These are phyloP conservation scores for Taenaris catops DNA, from an alignment of 2,888 invertebrate species.

Conservation along the genomic window DNA sequence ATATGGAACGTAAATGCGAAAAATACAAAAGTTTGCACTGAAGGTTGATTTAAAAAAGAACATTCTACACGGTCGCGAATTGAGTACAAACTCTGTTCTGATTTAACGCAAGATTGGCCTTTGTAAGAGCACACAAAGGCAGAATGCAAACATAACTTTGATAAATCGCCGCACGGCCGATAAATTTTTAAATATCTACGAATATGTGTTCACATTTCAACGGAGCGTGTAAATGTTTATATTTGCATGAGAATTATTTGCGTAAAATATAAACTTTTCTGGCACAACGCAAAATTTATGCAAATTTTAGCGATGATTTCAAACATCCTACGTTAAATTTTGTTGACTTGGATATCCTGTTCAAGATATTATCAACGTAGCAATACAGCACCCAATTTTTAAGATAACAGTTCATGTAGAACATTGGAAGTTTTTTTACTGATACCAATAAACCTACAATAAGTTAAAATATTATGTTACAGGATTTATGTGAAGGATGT, in stretches of 20 bases:
- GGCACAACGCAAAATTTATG: background rate
- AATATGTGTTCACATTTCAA: constrained; percentile 7
- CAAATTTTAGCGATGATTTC: constrained; percentile 5
- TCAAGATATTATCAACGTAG: too few relatives aligned
- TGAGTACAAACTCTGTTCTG: constrained; percentile 9
- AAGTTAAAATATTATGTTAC: too few relatives aligned
- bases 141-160: constrained; percentile 12
- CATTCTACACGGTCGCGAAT: constrained; percentile 7
- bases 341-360: background rate
- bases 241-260: constrained; percentile 7
- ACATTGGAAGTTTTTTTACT: too few relatives aligned
- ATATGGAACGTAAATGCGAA: constrained; percentile 2
- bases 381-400: too few relatives aligned
- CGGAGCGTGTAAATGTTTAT: constrained; percentile 10
- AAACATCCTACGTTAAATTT: background rate
- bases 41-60: constrained; percentile 6
- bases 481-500: too few relatives aligned
- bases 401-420: too few relatives aligned
- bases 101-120: constrained; percentile 18
- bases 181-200: constrained; percentile 13
- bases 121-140: constrained; percentile 14
- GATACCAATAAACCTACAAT: too few relatives aligned
- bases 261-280: constrained; percentile 1
- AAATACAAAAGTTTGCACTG: constrained; percentile 8
- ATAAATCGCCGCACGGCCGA: constrained; percentile 11